Percentiles rank a stretch among this genome's conserved stretches.
These are phyloP conservation scores for Rosalia funebris DNA, from an alignment of 2,888 invertebrate species.

Conservation along the genomic window DNA sequence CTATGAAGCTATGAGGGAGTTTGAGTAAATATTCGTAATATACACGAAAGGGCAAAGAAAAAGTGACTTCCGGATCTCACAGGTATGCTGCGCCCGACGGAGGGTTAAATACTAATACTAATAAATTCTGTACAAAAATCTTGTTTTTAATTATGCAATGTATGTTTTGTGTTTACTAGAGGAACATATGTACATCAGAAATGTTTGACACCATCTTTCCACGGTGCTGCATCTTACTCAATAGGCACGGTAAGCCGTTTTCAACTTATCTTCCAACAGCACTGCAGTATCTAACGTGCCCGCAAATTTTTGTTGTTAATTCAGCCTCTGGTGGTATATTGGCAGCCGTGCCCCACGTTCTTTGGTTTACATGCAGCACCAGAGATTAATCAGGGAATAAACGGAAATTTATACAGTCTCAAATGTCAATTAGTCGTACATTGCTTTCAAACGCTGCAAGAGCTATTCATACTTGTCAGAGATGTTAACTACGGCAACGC, in stretches of 20 bases:
- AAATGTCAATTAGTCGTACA: conserved; percentile 29
- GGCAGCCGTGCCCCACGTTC: conserved; percentile 30
- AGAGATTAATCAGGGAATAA: conserved; percentile 30
- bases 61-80: too few species aligned
- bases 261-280: conserved; percentile 2
- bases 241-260: background rate
- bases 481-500: conserved; percentile 15
- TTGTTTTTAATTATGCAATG: too few species aligned
- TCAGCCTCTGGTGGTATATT: conserved; percentile 23
- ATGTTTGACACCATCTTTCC: too few species aligned
- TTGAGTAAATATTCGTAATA: too few species aligned
- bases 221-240: too few species aligned
- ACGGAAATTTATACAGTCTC: conserved; percentile 29
- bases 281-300: conserved; percentile 3
- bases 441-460: conserved; percentile 26
- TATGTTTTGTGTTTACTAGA: too few species aligned
- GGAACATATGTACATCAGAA: too few species aligned
- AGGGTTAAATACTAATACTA: too few species aligned
- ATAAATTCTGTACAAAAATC: too few species aligned
- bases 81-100: too few species aligned
- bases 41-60: too few species aligned
- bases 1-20: too few species aligned
- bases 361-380: conserved; percentile 24
- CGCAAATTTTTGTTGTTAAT: conserved; percentile 13
- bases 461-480: conserved; percentile 29